These are phyloP conservation scores for Drosophila athabasca DNA, from an alignment of 1,140 invertebrate genomes.

Conservation along the genomic window DNA sequence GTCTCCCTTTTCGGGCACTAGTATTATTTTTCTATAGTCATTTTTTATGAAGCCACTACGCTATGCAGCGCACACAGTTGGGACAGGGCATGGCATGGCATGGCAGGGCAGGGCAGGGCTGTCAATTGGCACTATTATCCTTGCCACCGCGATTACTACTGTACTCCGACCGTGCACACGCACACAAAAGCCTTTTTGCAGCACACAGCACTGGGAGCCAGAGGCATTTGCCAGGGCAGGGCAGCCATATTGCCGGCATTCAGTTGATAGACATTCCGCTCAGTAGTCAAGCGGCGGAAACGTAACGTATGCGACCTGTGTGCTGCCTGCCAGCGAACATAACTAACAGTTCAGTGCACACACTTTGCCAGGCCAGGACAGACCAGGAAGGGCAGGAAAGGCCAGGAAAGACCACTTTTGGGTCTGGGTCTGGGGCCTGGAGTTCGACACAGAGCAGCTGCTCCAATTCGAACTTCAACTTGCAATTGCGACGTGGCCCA, in stretches of 20 bases:
- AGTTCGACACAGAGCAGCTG: slow-evolving; percentile 48
- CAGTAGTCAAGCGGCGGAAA: slow-evolving; percentile 53
- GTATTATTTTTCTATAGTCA: not conserved
- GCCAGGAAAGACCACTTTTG: no score
- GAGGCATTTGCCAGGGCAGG: no score
- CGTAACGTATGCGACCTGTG: slow-evolving; percentile 58
- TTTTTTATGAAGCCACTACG: slow-evolving; percentile 48
- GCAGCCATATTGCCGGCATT: slow-evolving; percentile 24
- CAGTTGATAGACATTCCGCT: slow-evolving; percentile 53
- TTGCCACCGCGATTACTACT: slow-evolving; percentile 11
- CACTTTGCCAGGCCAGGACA: slow-evolving; percentile 30
- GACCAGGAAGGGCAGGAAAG: slow-evolving; percentile 6
- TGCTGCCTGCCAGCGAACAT: slow-evolving; percentile 59
- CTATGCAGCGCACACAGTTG: slow-evolving; percentile 41
- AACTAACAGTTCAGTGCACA: slow-evolving; percentile 77
- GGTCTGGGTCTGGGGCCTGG: slow-evolving; percentile 23
- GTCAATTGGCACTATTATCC: slow-evolving; percentile 58
- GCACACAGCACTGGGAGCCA: slow-evolving; percentile 9
- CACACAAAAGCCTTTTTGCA: slow-evolving; percentile 23
- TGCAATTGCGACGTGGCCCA: slow-evolving; percentile 62
- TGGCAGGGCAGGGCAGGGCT: slow-evolving; percentile 19
- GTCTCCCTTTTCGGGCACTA: not conserved
- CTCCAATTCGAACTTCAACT: slow-evolving; percentile 63
- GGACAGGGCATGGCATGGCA: slow-evolving; percentile 7
- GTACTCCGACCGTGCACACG: not conserved